Percentiles rank a stretch among this genome's conserved stretches.
These are phyloP conservation scores for Vollenhovia emeryi DNA, from an alignment of 1,140 invertebrate genomes.

Conservation along the genomic window DNA sequence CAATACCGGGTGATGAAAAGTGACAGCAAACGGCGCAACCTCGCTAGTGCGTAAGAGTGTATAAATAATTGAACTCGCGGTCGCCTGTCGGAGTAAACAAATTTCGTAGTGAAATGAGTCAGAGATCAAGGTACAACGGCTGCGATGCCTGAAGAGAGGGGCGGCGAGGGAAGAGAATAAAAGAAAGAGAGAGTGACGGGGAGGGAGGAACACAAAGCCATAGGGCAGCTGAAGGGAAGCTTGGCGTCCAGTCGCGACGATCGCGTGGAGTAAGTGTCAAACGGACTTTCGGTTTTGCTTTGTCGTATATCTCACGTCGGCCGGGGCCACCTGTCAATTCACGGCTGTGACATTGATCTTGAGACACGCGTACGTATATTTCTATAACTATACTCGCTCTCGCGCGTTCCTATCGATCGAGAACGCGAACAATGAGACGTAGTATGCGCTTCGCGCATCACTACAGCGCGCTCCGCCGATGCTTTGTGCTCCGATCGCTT, in stretches of 20 bases:
- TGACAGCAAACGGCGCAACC: background rate
- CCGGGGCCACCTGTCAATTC: conserved; percentile 26
- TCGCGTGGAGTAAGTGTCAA: conserved; percentile 57
- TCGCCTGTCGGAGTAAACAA: conserved; percentile 59
- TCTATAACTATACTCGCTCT: background rate
- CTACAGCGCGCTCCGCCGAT: background rate
- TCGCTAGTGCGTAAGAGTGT: background rate
- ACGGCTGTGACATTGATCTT: conserved; percentile 43
- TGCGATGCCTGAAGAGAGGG: conserved; percentile 18
- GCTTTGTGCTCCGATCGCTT: conserved; percentile 22
- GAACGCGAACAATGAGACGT: conserved; percentile 18
- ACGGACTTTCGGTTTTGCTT: conserved; percentile 52
- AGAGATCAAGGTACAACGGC: conserved; percentile 68
- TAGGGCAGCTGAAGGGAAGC: background rate
- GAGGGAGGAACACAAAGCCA: conserved; percentile 21
- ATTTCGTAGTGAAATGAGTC: conserved; percentile 65
- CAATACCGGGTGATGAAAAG: conserved; percentile 27
- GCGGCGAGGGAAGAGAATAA: background rate
- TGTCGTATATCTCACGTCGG: conserved; percentile 5
- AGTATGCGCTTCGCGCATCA: conserved; percentile 21
- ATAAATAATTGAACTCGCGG: conserved; percentile 31
- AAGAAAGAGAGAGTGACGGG: background rate
- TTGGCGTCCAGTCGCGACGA: conserved; percentile 8
- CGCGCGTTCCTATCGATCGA: conserved; percentile 23
- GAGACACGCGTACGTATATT: background rate